Evolutionary conservation across 2,113 vertebrate species (phyloP), one percentile per base, ranked within the genome.

Genomic region (Strix uralensis): DNA sequence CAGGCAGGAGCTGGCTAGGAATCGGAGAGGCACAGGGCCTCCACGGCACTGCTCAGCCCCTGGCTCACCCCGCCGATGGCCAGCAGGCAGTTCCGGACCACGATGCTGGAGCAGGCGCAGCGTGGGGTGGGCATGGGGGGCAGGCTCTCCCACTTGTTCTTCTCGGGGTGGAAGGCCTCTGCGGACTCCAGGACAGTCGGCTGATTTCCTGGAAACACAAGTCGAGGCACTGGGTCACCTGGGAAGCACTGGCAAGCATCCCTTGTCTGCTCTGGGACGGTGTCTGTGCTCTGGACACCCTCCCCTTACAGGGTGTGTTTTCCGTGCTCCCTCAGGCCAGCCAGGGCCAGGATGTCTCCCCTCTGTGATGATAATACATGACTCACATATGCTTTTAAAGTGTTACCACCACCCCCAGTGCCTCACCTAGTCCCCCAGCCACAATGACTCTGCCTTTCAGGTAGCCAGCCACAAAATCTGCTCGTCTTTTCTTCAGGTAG

Each of bases 11-110:
- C 13, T 42, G 11, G 15, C 93, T 98, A 98, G 90, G 96, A 94
- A 11, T 99, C 99, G 0, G 98, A 98, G 23, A 99, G 97, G 46
- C 98, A 99, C 69, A 99, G 98, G 4, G 99, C 99, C 98, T 99
- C 99, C 42, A 99, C 99, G 0, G 99, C 99, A 0, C 98, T 97
- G 61, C 99, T 99, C 79, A 99, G 98, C 58, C 99, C 99, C 98
- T 99, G 98, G 96, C 98, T 99, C 93, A 99, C 99, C 3, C 99
- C 99, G 2, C 99, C 99, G 26, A 99, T 98, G 0, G 99, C 99
- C 91, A 99, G 98, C 85, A 99, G 98, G 78, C 99, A 99, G 95
- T 99, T 99, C 95, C 98, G 98, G 82, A 99, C 92, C 32, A 99
- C 96, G 6, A 99, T 98, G 97, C 98, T 98, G 97, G 99, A 99